phyloP scores from a whole-genome alignment of 1,140 invertebrate species.

The Euura lappo region DNA sequence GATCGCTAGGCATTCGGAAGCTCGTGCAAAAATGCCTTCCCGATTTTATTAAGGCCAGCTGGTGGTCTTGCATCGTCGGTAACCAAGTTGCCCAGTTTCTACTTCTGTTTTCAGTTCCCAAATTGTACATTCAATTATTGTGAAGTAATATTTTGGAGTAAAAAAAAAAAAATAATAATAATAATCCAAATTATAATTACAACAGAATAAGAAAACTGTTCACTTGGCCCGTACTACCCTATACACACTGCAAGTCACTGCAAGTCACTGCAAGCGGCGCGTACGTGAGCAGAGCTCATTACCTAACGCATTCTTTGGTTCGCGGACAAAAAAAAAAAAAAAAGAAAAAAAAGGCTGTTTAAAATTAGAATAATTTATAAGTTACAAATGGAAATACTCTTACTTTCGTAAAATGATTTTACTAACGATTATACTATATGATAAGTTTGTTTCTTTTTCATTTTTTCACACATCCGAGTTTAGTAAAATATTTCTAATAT shows the following conservation, averaged over 20 bases:
- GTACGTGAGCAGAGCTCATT: constrained; percentile 37
- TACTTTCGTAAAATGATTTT: constrained; percentile 41
- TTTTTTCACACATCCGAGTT: constrained; percentile 5
- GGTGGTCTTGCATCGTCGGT: not conserved
- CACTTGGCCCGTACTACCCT: not conserved
- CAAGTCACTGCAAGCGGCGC: constrained; percentile 9
- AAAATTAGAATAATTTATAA: constrained; percentile 54
- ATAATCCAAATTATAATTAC: too few relatives aligned
- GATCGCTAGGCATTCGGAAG: constrained; percentile 43
- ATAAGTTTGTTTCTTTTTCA: not conserved
- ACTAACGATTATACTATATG: not conserved
- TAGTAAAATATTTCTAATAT: not conserved
- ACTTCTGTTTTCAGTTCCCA: not conserved
- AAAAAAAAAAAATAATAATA: not conserved
- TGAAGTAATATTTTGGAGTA: not conserved
- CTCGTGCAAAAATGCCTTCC: constrained; percentile 3
- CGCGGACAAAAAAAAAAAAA: constrained; percentile 37
- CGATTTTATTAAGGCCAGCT: not conserved
- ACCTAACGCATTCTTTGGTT: constrained; percentile 43
- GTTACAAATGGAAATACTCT: constrained; percentile 36
- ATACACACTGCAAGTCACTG: constrained; percentile 6
- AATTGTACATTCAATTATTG: not conserved
- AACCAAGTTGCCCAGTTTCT: not conserved
- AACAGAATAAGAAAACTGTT: not conserved
- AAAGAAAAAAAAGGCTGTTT: constrained; percentile 46